Evolutionary conservation across 2,113 vertebrate species (phyloP).

Genomic region (Charina bottae): DNA sequence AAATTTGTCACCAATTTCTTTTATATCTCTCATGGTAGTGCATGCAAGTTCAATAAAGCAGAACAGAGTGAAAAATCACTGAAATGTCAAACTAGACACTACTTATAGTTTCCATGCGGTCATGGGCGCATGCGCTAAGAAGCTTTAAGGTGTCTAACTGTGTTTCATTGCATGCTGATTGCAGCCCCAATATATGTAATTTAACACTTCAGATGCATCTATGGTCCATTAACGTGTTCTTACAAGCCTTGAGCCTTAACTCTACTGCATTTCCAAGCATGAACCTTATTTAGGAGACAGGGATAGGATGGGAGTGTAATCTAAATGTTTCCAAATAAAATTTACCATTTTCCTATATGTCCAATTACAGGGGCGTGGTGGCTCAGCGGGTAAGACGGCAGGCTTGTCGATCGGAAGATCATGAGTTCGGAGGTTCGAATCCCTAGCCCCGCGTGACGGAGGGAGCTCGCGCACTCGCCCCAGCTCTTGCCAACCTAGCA

Average conservation of each 20-base stretch:
- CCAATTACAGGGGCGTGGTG: no score
- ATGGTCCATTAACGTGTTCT: not conserved
- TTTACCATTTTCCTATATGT: not conserved
- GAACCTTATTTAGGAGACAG: not conserved
- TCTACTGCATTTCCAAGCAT: not conserved
- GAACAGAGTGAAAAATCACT: not conserved
- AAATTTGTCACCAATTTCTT: not conserved
- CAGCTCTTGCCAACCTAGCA: no score
- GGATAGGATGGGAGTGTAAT: constrained; percentile 8
- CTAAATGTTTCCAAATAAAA: constrained; percentile 21
- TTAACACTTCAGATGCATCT: not conserved
- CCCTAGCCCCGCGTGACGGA: no score
- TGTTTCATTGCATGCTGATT: not conserved
- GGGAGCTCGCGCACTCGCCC: no score
- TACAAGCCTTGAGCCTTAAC: constrained; percentile 9
- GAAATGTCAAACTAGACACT: not conserved
- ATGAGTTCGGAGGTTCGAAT: no score
- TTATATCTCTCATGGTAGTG: not conserved
- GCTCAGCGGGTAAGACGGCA: no score
- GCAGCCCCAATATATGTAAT: not conserved
- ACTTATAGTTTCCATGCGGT: not conserved
- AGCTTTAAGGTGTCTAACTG: not conserved
- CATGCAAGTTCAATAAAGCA: not conserved
- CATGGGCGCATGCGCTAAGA: not conserved
- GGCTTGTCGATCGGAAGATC: no score